phyloP scores from a whole-genome alignment of 2,797 vertebrate species.

The Cossypha niveicapilla region DNA sequence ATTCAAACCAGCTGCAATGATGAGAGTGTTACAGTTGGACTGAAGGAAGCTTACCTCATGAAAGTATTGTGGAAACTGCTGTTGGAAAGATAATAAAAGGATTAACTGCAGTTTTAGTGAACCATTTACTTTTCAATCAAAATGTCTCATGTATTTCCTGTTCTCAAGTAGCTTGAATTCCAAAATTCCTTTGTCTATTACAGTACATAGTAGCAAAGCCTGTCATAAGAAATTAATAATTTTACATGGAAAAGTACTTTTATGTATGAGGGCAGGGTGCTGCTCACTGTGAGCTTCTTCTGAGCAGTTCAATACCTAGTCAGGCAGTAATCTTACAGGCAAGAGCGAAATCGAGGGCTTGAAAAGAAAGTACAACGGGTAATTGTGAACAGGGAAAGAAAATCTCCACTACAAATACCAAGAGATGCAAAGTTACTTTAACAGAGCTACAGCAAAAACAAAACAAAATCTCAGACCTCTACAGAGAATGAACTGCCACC shows the following conservation, averaged over 20 bases:
- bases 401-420: constrained; percentile 25
- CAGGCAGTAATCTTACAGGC: constrained; percentile 20
- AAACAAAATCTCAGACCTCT: constrained; percentile 37
- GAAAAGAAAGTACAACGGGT: constrained; percentile 40
- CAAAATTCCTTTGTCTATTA: constrained; percentile 90
- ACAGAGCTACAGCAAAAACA: background rate
- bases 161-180: constrained; percentile 84
- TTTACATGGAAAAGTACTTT: constrained; percentile 71
- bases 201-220: constrained; percentile 77
- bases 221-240: constrained; percentile 80
- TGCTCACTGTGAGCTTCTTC: constrained; percentile 5
- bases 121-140: constrained; percentile 89
- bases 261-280: constrained; percentile 23
- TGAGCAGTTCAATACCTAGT: constrained; percentile 14
- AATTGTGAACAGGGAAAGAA: constrained; percentile 40
- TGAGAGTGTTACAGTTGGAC: constrained; percentile 83
- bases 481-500: constrained; percentile 4
- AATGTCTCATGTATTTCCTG: constrained; percentile 97
- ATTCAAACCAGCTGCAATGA: constrained; percentile 84
- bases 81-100: constrained; percentile 94
- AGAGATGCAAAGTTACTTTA: background rate
- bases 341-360: background rate
- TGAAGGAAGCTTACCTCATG: constrained; percentile 81
- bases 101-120: constrained; percentile 88
- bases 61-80: constrained; percentile 86